Percentiles rank a stretch among this genome's conserved stretches.
These are phyloP conservation scores for Cataglyphis hispanica DNA, from an alignment of 1,140 invertebrate species.

Conservation along the genomic window DNA sequence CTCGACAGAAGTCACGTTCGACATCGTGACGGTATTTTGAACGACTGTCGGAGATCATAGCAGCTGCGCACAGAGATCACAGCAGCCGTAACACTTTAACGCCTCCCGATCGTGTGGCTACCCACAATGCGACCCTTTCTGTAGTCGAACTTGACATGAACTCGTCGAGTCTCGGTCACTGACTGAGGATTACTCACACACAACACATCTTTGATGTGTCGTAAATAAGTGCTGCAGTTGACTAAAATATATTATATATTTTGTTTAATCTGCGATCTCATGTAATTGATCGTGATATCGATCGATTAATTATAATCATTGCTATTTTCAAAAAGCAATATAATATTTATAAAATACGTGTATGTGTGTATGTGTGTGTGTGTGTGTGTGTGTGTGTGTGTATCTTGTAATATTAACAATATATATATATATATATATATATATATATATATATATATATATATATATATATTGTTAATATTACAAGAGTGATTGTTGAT, in stretches of 20 bases:
- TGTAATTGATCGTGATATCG: background rate
- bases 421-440: no score
- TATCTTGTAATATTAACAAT: no score
- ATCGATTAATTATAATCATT: background rate
- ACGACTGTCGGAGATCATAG: conserved; percentile 60
- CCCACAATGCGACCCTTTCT: conserved; percentile 8
- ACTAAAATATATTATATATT: background rate
- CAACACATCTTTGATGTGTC: background rate
- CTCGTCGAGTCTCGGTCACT: background rate
- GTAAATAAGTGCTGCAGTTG: background rate
- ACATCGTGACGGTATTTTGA: conserved; percentile 72
- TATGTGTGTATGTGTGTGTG: no score
- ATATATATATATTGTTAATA: background rate
- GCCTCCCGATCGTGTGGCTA: conserved; percentile 19
- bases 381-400: no score
- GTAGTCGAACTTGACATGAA: conserved; percentile 8
- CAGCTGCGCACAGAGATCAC: conserved; percentile 55
- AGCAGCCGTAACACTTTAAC: conserved; percentile 56
- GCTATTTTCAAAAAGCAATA: conserved; percentile 4
- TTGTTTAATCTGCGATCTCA: background rate
- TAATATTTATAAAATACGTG: background rate
- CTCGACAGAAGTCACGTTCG: conserved; percentile 71
- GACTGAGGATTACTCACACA: background rate
- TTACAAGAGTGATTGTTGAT: no score
- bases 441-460: background rate